These are phyloP conservation scores for Osmerus eperlanus DNA, from an alignment of 2,113 vertebrate genomes.

Conservation along the genomic window DNA sequence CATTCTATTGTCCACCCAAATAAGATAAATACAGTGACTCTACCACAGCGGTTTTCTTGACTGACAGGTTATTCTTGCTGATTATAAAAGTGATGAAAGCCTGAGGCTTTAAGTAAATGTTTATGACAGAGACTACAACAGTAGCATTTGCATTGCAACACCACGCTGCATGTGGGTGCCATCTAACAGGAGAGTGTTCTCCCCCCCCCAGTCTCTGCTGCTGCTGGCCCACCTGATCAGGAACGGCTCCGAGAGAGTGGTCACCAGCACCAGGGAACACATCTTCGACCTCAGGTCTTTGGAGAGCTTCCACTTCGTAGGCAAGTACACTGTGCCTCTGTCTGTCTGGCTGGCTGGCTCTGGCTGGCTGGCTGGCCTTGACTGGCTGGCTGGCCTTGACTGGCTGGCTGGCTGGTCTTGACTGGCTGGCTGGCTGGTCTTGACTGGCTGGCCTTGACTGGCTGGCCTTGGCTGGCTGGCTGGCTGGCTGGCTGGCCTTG, in stretches of 20 bases:
- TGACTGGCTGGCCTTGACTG: too few species aligned
- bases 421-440: too few species aligned
- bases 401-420: neutral
- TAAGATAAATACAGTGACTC: too few species aligned
- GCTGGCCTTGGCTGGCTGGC: neutral
- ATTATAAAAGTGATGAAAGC: too few species aligned
- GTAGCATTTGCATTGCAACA: too few species aligned
- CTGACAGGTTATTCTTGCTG: too few species aligned
- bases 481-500: neutral
- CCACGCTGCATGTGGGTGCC: too few species aligned
- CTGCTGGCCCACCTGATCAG: constrained; percentile 96
- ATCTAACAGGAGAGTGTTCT: too few species aligned
- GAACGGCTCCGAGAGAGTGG: constrained; percentile 97
- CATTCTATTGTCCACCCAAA: too few species aligned
- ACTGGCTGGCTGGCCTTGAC: neutral
- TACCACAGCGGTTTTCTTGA: too few species aligned
- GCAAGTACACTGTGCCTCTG: constrained; percentile 66
- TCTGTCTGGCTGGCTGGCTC: neutral
- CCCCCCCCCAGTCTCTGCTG: constrained; percentile 84
- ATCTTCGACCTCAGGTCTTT: constrained; percentile 97
- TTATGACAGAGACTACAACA: too few species aligned
- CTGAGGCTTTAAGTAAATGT: too few species aligned
- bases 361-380: neutral
- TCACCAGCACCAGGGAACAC: constrained; percentile 98
- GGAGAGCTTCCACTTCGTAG: constrained; percentile 98